Conservation (phyloP, 2,113 vertebrate genomes). For the Mustelus asterias region DNA sequence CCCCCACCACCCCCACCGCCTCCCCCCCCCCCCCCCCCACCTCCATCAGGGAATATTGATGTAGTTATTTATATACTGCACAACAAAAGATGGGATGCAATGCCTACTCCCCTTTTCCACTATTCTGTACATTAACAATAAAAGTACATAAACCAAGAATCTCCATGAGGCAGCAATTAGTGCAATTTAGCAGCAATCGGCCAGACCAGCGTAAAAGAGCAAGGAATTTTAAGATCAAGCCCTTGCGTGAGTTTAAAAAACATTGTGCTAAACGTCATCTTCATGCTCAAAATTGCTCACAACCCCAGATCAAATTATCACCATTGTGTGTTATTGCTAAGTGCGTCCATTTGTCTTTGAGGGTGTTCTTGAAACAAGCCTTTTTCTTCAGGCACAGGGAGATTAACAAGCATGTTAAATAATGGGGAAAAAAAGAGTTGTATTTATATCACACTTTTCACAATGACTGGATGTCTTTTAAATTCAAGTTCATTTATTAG, state of each 20-base stretch:
- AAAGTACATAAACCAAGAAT: not conserved
- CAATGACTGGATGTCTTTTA: not conserved
- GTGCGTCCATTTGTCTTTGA: not conserved
- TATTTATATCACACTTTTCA: not conserved
- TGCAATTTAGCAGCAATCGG: not conserved
- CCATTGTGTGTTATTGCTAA: not conserved
- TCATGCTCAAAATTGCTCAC: not conserved
- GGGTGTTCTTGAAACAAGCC: not conserved
- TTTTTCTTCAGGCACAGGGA: not conserved
- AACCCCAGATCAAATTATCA: not conserved
- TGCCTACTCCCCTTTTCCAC: not conserved
- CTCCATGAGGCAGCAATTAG: not conserved
- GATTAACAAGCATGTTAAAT: not conserved
- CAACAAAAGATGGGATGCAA: not conserved
- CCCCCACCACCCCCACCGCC: not conserved
- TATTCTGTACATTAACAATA: not conserved
- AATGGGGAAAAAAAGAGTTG: not conserved
- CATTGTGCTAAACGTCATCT: not conserved
- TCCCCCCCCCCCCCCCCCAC: not conserved
- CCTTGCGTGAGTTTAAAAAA: not conserved
- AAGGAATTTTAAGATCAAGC: not conserved
- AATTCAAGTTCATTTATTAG: too few relatives aligned
- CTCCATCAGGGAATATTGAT: not conserved
- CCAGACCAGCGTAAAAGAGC: too few relatives aligned
- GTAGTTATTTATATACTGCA: not conserved